Percentiles rank a stretch among this genome's conserved stretches.
Conservation (phyloP, 2,113 vertebrate species). For the Neopipo cinnamomea region DNA sequence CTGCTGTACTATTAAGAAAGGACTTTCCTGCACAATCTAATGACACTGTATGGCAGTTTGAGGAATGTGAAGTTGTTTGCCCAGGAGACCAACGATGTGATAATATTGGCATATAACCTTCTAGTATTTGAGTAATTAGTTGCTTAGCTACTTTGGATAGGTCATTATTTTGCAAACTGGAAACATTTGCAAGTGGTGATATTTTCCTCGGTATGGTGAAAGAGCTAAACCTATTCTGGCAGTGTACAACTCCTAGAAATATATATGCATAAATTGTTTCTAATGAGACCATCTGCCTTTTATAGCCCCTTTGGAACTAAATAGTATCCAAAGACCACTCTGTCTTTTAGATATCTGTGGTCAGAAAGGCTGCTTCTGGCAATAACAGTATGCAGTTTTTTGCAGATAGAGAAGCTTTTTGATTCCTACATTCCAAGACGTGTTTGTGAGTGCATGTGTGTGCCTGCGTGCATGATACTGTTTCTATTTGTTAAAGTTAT, state of each 20-base stretch:
- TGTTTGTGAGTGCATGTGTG: neutral
- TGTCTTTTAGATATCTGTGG: constrained; percentile 78
- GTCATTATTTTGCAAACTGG: constrained; percentile 82
- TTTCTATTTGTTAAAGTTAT: neutral
- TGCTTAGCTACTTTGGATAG: constrained; percentile 82
- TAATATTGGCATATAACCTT: constrained; percentile 81
- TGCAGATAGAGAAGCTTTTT: neutral
- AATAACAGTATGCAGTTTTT: neutral
- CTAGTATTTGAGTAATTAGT: constrained; percentile 80
- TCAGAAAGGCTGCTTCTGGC: constrained; percentile 67
- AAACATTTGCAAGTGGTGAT: constrained; percentile 81
- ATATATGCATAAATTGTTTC: constrained; percentile 87
- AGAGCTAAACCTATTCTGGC: constrained; percentile 79
- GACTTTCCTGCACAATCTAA: constrained; percentile 65
- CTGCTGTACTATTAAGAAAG: constrained; percentile 38
- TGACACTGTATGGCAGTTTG: constrained; percentile 66
- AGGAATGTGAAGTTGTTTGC: constrained; percentile 72
- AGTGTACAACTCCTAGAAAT: constrained; percentile 81
- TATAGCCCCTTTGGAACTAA: constrained; percentile 82
- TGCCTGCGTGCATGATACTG: accelerated
- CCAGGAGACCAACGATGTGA: constrained; percentile 72
- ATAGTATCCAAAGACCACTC: constrained; percentile 80
- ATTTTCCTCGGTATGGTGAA: constrained; percentile 76
- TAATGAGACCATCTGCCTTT: constrained; percentile 87
- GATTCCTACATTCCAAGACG: neutral